Base-by-base conservation (phyloP, 2,113 vertebrate species). In the Xenopus borealis region DNA sequence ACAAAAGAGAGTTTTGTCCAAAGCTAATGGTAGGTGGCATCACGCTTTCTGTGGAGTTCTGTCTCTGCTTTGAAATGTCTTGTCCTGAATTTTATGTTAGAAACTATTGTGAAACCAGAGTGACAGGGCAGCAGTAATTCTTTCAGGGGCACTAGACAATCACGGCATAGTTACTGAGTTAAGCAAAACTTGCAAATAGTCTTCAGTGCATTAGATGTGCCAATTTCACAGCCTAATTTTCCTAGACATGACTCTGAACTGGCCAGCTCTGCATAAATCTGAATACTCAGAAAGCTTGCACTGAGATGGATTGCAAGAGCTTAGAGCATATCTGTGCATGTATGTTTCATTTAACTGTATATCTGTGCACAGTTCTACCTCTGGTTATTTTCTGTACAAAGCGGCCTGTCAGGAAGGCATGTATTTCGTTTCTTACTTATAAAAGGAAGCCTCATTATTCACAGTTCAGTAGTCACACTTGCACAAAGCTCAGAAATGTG, bases 1-100 rank as follows among this genome's bases (percentile, higher is more conserved):
- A 69, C 33, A 40, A 64, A 75, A 69, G 45, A 62, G 59, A 8
- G 4, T 44, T 67, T 69, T 75, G 73, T 75, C 58, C 58, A 44
- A 44, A 40, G 57, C 62, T 63, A 69, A 20, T 69, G 45, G 66
- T 46, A 63, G 66, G 57, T 75, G 73, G 73, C 57, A 63, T 40
- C 13, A 33, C 62, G 46, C 58, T 46, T 45, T 68, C 27, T 75
- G 58, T 18, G 17, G 59, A 47, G 46, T 61, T 61, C 46, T 40
- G 72, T 68, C 33, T 52, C 57, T 50, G 57, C 18, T 20, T 66
- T 66, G 20, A 75, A 75, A 75, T 40, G 27, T 61, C 57, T 61
- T 18, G 18, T 45, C 46, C 66, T 75, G 55, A 59, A 40, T 40
- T 40, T 40, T 40, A 40, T 40, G 33, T 40, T 40, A 40, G 33